Base-by-base conservation (phyloP, 2,797 vertebrate genomes). In the Diplodus sargus region DNA sequence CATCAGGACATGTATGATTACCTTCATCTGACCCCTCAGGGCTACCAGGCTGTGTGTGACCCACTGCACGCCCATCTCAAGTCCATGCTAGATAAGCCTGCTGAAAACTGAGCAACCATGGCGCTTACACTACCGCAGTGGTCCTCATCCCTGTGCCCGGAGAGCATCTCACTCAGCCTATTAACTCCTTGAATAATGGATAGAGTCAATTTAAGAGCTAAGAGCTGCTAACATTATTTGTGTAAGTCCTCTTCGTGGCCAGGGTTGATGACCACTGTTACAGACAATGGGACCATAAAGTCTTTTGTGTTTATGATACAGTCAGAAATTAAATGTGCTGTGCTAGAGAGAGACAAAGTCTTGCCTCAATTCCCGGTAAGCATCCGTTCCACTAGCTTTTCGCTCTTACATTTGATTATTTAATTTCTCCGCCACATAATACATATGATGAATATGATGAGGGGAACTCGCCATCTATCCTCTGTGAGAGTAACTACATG, bases 1-100 rank as follows among this genome's bases (percentile, higher is more conserved):
- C 96, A 97, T 89, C 96, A 97, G 64, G 97, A 98, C 89, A 95
- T 98, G 95, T 98, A 97, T 0, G 97, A 98, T 85, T 98, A 97
- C 89, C 96, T 98, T 85, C 97, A 97, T 79, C 94, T 98, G 84
- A 97, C 95, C 61, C 95, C 96, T 4, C 91, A 94, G 42, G 97
- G 95, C 64, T 98, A 97, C 85, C 95, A 97, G 64, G 92, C 90
- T 2, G 95, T 98, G 81, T 98, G 97, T 56, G 92, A 94, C n/a
- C 93, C 95, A 15, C 82, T 98, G 72, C 95, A 97, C 11, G 86
- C 91, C 47, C 89, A 92, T 70, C 92, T 98, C 45, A 95, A 95
- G 69, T 93, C 91, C 58, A 91, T 98, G 78, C 88, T 98, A 84
- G 96, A 96, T 17, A 93, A 89, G 57, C 93, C 90, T 20, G 85